These are phyloP conservation scores for Plectropomus leopardus DNA, from an alignment of 2,113 vertebrate species.

Conservation along the genomic window DNA sequence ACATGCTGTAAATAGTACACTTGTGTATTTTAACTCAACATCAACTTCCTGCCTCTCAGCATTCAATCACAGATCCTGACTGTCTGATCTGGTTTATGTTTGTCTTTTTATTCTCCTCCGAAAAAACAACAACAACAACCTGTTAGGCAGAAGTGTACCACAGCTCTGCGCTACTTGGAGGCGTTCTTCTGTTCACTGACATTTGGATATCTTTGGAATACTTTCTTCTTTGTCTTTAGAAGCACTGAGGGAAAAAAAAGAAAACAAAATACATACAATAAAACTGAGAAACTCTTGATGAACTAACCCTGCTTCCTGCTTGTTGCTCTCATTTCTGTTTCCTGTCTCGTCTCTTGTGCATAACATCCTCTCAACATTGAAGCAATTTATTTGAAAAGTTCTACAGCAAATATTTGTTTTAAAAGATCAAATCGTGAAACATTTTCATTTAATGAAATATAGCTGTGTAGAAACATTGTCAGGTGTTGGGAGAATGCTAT, in stretches of 20 bases:
- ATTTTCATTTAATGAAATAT: not conserved
- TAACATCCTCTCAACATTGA: slow-evolving; percentile 58
- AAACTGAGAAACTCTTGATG: slow-evolving; percentile 79
- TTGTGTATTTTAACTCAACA: slow-evolving; percentile 72
- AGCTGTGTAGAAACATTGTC: not conserved
- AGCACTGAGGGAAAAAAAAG: slow-evolving; percentile 76
- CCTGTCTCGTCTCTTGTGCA: slow-evolving; percentile 34
- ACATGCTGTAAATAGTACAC: slow-evolving; percentile 81
- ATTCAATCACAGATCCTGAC: slow-evolving; percentile 66
- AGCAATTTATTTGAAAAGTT: slow-evolving; percentile 1
- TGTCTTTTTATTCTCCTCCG: slow-evolving; percentile 70
- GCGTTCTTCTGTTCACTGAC: slow-evolving; percentile 77
- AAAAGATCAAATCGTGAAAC: not conserved
- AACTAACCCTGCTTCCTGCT: slow-evolving; percentile 78
- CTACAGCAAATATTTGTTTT: not conserved
- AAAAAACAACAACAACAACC: slow-evolving; percentile 53
- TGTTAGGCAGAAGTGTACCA: slow-evolving; percentile 61
- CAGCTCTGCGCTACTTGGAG: slow-evolving; percentile 63
- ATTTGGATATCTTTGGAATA: slow-evolving; percentile 79
- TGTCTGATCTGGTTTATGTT: slow-evolving; percentile 68
- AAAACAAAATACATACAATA: slow-evolving; percentile 85
- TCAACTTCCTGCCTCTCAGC: slow-evolving; percentile 76
- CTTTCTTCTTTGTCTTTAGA: slow-evolving; percentile 82
- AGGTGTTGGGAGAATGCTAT: slow-evolving; percentile 64
- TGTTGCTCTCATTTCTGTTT: slow-evolving; percentile 70